A percentile compares a stretch with the other conserved stretches of the same genome.
Conservation (phyloP, 1,140 invertebrate species). For the Lepidotrigona ventralis region DNA sequence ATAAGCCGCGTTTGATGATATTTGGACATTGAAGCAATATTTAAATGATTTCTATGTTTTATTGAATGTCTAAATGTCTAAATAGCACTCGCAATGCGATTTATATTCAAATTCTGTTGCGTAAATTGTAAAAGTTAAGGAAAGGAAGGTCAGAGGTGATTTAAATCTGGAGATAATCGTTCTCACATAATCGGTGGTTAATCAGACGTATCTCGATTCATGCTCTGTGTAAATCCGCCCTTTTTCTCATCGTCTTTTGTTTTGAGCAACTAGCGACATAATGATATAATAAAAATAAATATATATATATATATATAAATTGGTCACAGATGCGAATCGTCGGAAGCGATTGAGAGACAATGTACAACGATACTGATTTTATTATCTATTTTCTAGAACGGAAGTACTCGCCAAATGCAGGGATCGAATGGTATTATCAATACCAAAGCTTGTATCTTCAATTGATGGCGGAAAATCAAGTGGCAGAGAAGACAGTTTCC, state of each 20-base stretch:
- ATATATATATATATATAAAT: no score
- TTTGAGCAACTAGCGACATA: conserved; percentile 11
- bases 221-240: conserved; percentile 48
- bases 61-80: neutral
- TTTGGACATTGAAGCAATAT: neutral
- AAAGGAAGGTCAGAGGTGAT: neutral
- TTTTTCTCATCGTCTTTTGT: neutral
- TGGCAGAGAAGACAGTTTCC: conserved; percentile 26
- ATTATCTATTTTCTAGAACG: conserved; percentile 69
- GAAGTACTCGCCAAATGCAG: conserved; percentile 56
- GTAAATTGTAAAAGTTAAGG: neutral
- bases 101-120: neutral
- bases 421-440: conserved; percentile 71
- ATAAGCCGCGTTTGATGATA: neutral
- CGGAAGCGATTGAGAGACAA: neutral
- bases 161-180: conserved; percentile 1
- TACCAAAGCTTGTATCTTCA: conserved; percentile 70
- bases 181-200: conserved; percentile 48
- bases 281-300: no score
- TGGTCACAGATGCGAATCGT: conserved; percentile 29
- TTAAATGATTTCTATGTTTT: neutral
- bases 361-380: conserved; percentile 42
- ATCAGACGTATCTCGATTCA: conserved; percentile 37
- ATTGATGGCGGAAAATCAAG: conserved; percentile 65
- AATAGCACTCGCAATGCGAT: neutral